Base-by-base conservation (phyloP, 2,113 vertebrate species). In the Tragelaphus buxtoni region DNA sequence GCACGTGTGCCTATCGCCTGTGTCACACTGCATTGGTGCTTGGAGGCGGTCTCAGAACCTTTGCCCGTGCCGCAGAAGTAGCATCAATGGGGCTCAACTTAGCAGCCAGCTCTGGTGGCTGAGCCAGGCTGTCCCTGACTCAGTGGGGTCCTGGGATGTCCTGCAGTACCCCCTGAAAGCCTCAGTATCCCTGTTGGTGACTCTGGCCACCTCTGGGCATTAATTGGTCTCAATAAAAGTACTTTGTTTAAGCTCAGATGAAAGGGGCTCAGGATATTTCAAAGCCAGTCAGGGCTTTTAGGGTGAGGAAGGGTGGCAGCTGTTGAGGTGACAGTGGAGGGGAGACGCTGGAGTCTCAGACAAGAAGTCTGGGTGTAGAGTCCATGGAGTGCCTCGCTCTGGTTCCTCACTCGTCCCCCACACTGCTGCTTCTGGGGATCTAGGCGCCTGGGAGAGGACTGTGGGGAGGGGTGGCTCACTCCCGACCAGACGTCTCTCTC, bases 161-260 rank as follows among this genome's bases (percentile, higher is more conserved):
- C 87, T 96, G 6, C 6, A 9, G n/a, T 35, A 51, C 55, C 61
- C 69, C 72, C 35, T 6, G 32, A 79, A 42, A 88, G 55, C 51
- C 81, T 97, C 35, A 32, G 61, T 30, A 95, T 49, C 72, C 26
- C 76, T 18, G 5, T 51, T 7, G 42, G 24, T 81, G 95, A 94
- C 96, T 94, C 18, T 32, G 79, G 74, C 83, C 76, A 77, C 58
- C 58, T 85, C 85, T 18, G 63, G 81, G 39, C 53, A 91, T 94
- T 97, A 96, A 96, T 92, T 89, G 94, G 77, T 94, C 42, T 95
- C 95, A 89, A 90, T 97, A 98, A 97, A 98, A 94, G 32, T 65
- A 81, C 79, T 96, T 96, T 96, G 94, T 92, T 91, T 96, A 42
- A 55, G n/a, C 47, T 81, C 0, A 1, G 95, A 97, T 98, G 91